Percentiles rank a stretch among this genome's conserved stretches.
phyloP scores from a whole-genome alignment of 1,140 invertebrate genomes.

The Aleiodes sp. region DNA sequence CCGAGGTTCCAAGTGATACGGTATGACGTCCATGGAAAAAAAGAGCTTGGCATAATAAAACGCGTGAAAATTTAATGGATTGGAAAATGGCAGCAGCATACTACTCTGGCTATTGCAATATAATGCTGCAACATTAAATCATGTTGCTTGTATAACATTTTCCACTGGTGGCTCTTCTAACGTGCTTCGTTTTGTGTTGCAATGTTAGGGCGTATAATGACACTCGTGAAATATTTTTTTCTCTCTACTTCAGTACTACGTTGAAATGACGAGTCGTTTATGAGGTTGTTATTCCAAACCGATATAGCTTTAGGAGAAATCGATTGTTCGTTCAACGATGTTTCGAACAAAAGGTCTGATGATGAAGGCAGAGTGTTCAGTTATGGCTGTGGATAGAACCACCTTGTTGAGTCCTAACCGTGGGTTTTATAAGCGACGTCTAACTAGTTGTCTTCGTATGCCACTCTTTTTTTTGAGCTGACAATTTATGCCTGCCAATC shows the following conservation, averaged over 20 bases:
- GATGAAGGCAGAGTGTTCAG: neutral
- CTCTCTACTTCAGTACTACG: neutral
- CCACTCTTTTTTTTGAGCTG: no score
- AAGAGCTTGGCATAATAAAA: neutral
- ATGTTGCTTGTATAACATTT: neutral
- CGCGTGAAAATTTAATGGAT: neutral
- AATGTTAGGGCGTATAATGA: slow-evolving; percentile 2
- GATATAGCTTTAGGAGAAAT: slow-evolving; percentile 12
- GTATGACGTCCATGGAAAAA: neutral
- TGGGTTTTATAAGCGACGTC: neutral
- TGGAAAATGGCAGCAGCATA: neutral
- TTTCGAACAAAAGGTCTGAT: slow-evolving; percentile 15
- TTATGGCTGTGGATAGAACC: neutral
- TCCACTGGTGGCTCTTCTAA: neutral
- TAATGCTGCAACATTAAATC: slow-evolving; percentile 1
- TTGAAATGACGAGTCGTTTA: slow-evolving; percentile 23
- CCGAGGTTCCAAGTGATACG: neutral
- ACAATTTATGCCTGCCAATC: no score
- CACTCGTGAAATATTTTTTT: slow-evolving; percentile 3
- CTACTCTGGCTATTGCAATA: neutral
- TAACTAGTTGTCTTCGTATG: no score
- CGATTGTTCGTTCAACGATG: slow-evolving; percentile 28
- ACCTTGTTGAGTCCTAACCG: slow-evolving; percentile 14
- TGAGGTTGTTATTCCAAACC: neutral
- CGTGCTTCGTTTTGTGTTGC: neutral